phyloP scores from a whole-genome alignment of 2,888 invertebrate species.

The Drosophila flavopinicola region DNA sequence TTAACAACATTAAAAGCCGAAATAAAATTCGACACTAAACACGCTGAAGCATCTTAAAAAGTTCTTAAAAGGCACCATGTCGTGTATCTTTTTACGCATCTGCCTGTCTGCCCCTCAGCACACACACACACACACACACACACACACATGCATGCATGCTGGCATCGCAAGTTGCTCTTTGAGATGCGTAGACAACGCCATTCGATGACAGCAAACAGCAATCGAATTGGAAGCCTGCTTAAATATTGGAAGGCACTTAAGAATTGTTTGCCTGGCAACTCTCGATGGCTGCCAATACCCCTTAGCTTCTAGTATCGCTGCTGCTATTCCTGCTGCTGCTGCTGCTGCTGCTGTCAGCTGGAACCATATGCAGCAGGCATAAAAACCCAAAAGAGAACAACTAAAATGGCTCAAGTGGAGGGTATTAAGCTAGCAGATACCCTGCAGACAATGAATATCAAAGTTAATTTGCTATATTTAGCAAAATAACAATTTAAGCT shows the following conservation, averaged over 20 bases:
- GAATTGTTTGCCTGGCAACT: slow-evolving; percentile 60
- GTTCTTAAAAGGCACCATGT: slow-evolving; percentile 58
- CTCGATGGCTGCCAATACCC: slow-evolving; percentile 54
- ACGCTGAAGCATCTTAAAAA: slow-evolving; percentile 51
- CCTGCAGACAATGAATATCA: background rate
- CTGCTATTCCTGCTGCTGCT: slow-evolving; percentile 20
- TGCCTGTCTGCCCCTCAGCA: background rate
- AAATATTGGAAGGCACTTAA: slow-evolving; percentile 72
- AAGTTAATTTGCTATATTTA: background rate
- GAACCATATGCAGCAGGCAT: slow-evolving; percentile 48
- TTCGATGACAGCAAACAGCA: slow-evolving; percentile 68
- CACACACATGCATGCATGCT: background rate
- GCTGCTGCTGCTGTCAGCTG: slow-evolving; percentile 30
- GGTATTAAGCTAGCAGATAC: background rate
- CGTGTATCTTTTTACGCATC: slow-evolving; percentile 42
- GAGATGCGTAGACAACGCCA: slow-evolving; percentile 64
- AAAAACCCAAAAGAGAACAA: slow-evolving; percentile 46
- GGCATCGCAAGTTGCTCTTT: slow-evolving; percentile 28
- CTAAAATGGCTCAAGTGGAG: background rate
- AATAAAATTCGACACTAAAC: slow-evolving; percentile 44
- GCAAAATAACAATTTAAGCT: too few species aligned
- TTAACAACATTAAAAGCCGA: slow-evolving; percentile 27
- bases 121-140: background rate
- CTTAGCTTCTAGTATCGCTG: slow-evolving; percentile 35
- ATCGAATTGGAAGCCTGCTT: slow-evolving; percentile 70